Base-by-base conservation (phyloP, 2,888 invertebrate species). In the Macaria liturata region DNA sequence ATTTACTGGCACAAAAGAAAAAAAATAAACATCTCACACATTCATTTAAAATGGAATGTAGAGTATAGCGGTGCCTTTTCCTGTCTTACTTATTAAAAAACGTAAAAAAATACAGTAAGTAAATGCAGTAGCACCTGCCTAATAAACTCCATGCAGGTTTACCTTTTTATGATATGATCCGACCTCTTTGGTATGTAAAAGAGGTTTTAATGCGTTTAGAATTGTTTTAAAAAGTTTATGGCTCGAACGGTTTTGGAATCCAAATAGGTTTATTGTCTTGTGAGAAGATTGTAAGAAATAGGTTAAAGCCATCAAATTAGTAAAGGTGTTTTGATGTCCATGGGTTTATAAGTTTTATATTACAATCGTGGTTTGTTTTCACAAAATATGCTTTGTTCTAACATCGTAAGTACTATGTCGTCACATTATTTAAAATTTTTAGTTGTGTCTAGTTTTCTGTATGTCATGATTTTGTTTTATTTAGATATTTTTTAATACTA, bases 131-230 rank as follows among this genome's bases (percentile, higher is more conserved):
- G 58, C 62, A 62, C 59, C 59, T 59, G 59, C 49, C 45, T 60
- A 57, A 52, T 55, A 63, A 57, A 54, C 50, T 32, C 55, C 46
- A 39, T 46, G 42, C 46, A 20, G 32, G 47, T 47, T 49, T 57
- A 61, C 53, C 44, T 47, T 51, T 45, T 49, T 54, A 44, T 42
- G 45, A 51, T 57, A 48, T 53, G 9, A 49, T 48, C 40, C 42
- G 37, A 56, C 46, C 57, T 57, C 46, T 53, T 64, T 66, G 61
- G 57, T 57, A 67, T 67, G 64, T 53, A 55, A 49, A 57, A 46
- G 37, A 53, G 62, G 62, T 59, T 54, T 59, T 63, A 56, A 55
- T 59, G 60, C 59, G 58, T 64, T 52, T 60, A 32, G 60, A 66
- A 62, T 52, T 49, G 51, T 44, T 48, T 51, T 50, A 46, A 46